These are phyloP conservation scores for Limosa lapponica DNA, from an alignment of 2,797 vertebrate genomes.

Conservation along the genomic window DNA sequence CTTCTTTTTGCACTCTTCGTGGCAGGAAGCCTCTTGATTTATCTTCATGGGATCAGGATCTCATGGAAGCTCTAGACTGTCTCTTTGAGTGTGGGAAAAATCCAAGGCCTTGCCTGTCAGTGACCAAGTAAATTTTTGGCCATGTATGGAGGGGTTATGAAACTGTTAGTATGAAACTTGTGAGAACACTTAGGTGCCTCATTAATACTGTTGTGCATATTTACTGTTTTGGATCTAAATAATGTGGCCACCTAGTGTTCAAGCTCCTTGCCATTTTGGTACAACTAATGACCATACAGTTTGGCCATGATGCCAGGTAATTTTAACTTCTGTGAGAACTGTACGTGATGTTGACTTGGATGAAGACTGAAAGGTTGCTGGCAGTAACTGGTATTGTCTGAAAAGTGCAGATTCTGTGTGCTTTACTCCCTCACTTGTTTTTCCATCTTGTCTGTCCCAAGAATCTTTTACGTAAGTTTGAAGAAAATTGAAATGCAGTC, in stretches of 20 bases:
- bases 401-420: not conserved
- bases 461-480: not conserved
- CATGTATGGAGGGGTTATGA: not conserved
- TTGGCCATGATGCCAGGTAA: not conserved
- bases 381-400: not conserved
- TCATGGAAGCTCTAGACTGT: not conserved
- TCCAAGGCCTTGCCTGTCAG: not conserved
- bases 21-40: not conserved
- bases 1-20: not conserved
- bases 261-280: not conserved
- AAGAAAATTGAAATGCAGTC: not conserved
- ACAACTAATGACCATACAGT: not conserved
- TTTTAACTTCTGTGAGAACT: not conserved
- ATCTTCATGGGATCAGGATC: not conserved
- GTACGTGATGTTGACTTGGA: not conserved
- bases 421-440: not conserved
- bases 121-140: not conserved
- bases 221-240: not conserved
- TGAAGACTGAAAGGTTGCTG: not conserved
- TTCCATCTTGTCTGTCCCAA: not conserved
- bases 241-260: slow-evolving; percentile 31
- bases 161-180: not conserved
- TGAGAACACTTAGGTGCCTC: not conserved
- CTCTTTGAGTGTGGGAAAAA: not conserved
- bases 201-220: not conserved